These are phyloP conservation scores for Lanius ludovicianus DNA, from an alignment of 2,113 vertebrate species.

Conservation along the genomic window DNA sequence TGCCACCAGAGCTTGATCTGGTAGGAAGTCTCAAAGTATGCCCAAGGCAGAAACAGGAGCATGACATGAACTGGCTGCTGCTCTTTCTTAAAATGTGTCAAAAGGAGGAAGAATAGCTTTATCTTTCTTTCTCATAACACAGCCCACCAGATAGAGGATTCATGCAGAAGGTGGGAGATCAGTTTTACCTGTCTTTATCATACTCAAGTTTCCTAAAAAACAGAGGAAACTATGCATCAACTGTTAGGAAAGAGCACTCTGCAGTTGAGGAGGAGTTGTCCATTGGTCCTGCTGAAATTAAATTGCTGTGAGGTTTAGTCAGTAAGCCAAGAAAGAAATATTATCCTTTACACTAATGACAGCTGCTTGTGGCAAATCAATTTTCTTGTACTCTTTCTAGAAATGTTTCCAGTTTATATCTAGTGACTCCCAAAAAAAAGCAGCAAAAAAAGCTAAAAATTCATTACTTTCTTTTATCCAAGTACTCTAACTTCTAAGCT, in stretches of 20 bases:
- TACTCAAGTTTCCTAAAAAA: neutral
- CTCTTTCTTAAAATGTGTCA: neutral
- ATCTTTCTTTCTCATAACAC: neutral
- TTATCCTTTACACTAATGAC: neutral
- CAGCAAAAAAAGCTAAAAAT: neutral
- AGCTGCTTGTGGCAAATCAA: neutral
- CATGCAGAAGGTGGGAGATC: neutral
- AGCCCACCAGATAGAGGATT: neutral
- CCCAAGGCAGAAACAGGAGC: neutral
- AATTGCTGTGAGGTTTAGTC: neutral
- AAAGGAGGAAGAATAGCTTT: neutral
- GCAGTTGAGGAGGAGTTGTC: neutral
- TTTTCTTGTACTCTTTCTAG: neutral
- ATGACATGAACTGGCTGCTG: neutral
- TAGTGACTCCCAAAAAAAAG: neutral
- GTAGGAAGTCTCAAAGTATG: neutral
- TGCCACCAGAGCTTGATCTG: neutral
- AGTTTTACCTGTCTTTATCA: neutral
- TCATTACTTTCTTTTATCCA: neutral
- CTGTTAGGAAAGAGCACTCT: neutral
- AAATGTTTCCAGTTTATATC: neutral
- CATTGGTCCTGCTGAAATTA: neutral
- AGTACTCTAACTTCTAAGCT: neutral
- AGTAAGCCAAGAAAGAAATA: neutral
- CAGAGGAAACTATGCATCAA: neutral